Conservation (phyloP, 2,113 vertebrate genomes). For the Grus americana region DNA sequence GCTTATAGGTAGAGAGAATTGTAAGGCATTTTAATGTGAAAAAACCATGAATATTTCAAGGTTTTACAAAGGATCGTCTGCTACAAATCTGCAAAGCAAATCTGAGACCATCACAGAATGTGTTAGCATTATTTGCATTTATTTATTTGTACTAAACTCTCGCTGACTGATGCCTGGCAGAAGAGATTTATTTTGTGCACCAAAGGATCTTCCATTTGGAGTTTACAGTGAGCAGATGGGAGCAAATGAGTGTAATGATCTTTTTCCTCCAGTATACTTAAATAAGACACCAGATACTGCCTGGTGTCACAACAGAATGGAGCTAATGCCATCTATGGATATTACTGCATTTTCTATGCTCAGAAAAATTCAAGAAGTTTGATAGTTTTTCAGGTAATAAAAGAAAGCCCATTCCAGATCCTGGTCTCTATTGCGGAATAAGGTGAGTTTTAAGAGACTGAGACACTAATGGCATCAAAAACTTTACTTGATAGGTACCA, state of each 20-base stretch:
- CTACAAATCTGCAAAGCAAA: conserved; percentile 27
- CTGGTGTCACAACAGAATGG: neutral
- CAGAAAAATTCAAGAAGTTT: neutral
- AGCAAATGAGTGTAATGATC: neutral
- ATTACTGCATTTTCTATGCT: neutral
- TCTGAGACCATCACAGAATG: neutral
- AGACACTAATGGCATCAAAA: neutral
- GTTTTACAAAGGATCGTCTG: neutral
- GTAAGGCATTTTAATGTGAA: neutral
- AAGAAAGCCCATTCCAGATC: neutral
- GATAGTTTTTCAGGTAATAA: neutral
- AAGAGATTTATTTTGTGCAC: conserved; percentile 31
- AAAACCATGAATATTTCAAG: neutral
- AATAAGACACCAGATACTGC: neutral
- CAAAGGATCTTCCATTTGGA: conserved; percentile 16
- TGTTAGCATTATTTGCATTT: conserved; percentile 5
- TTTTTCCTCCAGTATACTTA: neutral
- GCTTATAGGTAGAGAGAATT: neutral
- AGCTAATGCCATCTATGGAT: neutral
- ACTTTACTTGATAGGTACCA: neutral
- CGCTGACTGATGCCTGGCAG: neutral
- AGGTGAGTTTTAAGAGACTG: neutral
- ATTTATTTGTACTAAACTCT: conserved; percentile 6
- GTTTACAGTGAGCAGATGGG: conserved; percentile 19
- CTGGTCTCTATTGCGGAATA: neutral